Base-by-base conservation (phyloP, 1,140 invertebrate genomes). In the Scaptomyza graminum region DNA sequence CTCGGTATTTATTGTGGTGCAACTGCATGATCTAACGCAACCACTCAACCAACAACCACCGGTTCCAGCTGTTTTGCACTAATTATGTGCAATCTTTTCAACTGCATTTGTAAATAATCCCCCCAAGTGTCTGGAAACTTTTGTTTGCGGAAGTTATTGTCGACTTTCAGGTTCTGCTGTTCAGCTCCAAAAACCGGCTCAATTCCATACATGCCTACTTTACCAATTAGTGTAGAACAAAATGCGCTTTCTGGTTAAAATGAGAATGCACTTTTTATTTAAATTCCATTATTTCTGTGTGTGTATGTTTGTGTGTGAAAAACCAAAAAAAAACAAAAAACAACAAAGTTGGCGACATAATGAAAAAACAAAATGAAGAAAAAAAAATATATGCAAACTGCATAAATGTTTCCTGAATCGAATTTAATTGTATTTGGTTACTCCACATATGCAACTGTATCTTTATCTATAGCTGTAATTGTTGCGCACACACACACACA, bases 341-440 rank as follows among this genome's bases (percentile, higher is more conserved):
- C 22, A 5, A 31, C 31, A 34, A 60, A 60, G 46, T 60, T 60
- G 57, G 57, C 57, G 51, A 55, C 50, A 64, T 64, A 44, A 55
- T 57, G 44, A 39, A 60, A 60, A 59, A 59, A 31, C 12, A 46
- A 22, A 22, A 22, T 28, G 28, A 5, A 28, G n/a, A 28, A 28
- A 28, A 28, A 34, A 34, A 34, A 34, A 9, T 2, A 34, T 37
- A 74, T 74, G 74, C 62, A 74, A 84, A 84, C 74, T 85, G 74
- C 77, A 85, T 85, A 81, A 85, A 85, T 85, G 83, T 76, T 88
- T 88, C 82, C 82, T 87, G 82, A 87, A 88, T 70, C 79, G 83
- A 88, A 79, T 87, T 88, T 85, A 85, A 85, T 85, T 85, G 83
- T 87, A 81, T 87, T 79, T 87, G 82, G 82, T 62, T 60, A 46